Base-by-base conservation (phyloP, 2,113 vertebrate species). In the Scomber scombrus region DNA sequence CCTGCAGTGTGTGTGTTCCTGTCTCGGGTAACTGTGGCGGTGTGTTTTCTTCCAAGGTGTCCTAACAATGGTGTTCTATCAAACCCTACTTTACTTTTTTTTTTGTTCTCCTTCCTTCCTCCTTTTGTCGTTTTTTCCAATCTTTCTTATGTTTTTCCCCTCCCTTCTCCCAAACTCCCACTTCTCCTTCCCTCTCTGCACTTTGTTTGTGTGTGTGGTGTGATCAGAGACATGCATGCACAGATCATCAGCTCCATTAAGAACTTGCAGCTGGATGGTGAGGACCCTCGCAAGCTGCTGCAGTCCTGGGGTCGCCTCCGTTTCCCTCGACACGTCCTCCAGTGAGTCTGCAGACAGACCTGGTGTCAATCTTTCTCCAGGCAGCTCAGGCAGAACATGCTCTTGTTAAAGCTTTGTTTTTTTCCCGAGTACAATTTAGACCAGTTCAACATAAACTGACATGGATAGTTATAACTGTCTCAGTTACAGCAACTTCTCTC, bases 161-260 rank as follows among this genome's bases (percentile, higher is more conserved):
- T 43, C 45, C 54, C 56, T 34, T 68, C 71, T 75, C 72, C 76
- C 75, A 5, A 66, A 26, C 62, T 64, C 85, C 91, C 80, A 26
- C 78, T 68, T 65, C 31, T 66, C 71, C 69, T 77, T 68, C 54
- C 70, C 70, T 67, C 26, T 76, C 75, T 34, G 58, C 71, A 21
- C 68, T 78, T 82, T 21, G 74, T 79, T 77, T 77, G 31, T 75
- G 62, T 64, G 73, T 76, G 67, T 31, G 73, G 82, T 65, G 64
- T 84, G 66, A 92, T 94, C 94, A 99, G 98, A 90, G 96, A 97
- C 84, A 96, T 97, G 96, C 97, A 98, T 96, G 96, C 96, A 77
- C 97, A 99, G 96, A 97, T 99, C 95, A 97, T 99, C 96, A 96
- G 92, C 93, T 97, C 95, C 93, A 97, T 99, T 94, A 98, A 98